These are phyloP conservation scores for Apomyelois bistriatella DNA, from an alignment of 2,888 invertebrate genomes.

Conservation along the genomic window DNA sequence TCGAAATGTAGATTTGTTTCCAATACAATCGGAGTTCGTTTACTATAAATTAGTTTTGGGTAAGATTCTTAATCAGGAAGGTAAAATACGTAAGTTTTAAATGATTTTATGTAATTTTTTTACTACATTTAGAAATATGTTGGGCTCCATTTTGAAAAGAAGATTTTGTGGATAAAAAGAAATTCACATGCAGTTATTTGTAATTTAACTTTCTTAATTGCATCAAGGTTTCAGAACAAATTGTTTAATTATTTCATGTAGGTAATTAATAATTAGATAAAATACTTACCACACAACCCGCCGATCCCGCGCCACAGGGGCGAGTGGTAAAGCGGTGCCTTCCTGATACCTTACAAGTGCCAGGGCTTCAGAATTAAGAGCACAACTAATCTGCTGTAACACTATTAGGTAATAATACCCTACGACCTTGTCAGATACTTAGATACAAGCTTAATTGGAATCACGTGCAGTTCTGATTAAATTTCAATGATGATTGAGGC, in stretches of 20 bases:
- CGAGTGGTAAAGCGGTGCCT: slow-evolving; percentile 33
- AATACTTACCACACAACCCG: slow-evolving; percentile 23
- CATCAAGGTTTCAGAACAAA: too few relatives aligned
- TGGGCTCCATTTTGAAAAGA: too few relatives aligned
- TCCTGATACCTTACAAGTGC: slow-evolving; percentile 56
- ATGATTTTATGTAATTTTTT: too few relatives aligned
- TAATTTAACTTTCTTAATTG: too few relatives aligned
- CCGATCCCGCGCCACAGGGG: slow-evolving; percentile 30
- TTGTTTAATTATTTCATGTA: slow-evolving; percentile 8
- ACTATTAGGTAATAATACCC: slow-evolving; percentile 58
- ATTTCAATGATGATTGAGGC: neutral
- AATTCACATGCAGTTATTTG: too few relatives aligned
- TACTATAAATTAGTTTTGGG: too few relatives aligned
- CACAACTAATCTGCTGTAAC: slow-evolving; percentile 54
- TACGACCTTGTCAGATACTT: slow-evolving; percentile 49
- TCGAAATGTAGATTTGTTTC: slow-evolving; percentile 7
- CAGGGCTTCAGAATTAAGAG: slow-evolving; percentile 66
- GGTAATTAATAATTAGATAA: slow-evolving; percentile 14
- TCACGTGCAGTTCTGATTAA: slow-evolving; percentile 36
- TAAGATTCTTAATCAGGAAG: too few relatives aligned
- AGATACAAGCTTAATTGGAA: slow-evolving; percentile 45
- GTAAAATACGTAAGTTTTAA: too few relatives aligned
- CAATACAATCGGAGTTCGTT: neutral
- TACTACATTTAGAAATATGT: too few relatives aligned
- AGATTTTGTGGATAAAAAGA: too few relatives aligned